Evolutionary conservation across 2,888 invertebrate genomes (phyloP), one percentile per base, ranked within the genome.

Genomic region (Diloba caeruleocephala): DNA sequence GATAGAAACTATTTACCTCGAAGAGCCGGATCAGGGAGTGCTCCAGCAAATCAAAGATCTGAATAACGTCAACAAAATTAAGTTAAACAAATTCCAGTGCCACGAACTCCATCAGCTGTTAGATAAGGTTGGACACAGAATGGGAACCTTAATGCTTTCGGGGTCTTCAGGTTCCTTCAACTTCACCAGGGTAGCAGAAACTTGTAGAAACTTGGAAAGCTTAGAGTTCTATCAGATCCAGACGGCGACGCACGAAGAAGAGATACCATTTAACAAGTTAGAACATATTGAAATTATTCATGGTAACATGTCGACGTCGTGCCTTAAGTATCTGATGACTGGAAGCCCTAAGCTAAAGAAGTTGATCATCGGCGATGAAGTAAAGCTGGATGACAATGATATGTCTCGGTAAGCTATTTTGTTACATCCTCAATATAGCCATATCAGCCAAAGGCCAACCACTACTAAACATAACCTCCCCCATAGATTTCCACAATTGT

Each of bases 171-270:
- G 95, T 0, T 94, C 94, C 5, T 88, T 95, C 57, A 95, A 95
- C 66, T 90, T 95, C 51, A 94, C 94, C 3, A 92, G 94, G 66
- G 89, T 95, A 80, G 94, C 94, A 9, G 93, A 94, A 46, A 88
- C 94, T 1, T 95, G 95, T 56, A 94, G 95, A 6, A 94, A 94
- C 62, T 79, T 96, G 25, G 89, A 94, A 46, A 95, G 94, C 56
- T 80, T 96, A 58, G 96, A 96, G 76, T 95, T 95, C 72, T 96
- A 95, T 73, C 95, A 95, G 82, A 94, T 96, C 79, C 95, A 95
- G 44, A 93, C 95, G 1, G 87, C 95, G 9, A 94, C 94, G 4
- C 94, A 94, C 75, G 88, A 93, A 59, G 89, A 93, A 61, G 92
- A 95, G 77, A 86, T 93, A 54, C 90, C 95, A 37, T 95, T 96